phyloP scores from a whole-genome alignment of 2,797 vertebrate genomes.

The Ceyx erithaca region DNA sequence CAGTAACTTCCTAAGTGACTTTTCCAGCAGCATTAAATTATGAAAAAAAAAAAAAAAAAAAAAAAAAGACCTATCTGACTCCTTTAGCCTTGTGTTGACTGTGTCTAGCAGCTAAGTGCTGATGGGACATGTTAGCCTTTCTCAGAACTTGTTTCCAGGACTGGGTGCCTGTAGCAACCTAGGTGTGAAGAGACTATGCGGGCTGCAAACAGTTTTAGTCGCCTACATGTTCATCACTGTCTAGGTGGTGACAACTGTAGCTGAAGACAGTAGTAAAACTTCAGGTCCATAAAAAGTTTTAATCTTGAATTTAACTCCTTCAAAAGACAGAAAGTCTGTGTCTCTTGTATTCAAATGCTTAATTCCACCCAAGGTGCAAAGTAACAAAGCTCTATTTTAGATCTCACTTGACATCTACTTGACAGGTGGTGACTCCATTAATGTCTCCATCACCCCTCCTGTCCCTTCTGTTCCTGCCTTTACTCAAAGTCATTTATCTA shows the following conservation, averaged over 20 bases:
- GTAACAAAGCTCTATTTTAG: background rate
- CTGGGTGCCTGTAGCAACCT: background rate
- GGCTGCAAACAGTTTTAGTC: constrained; percentile 8
- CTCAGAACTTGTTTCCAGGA: background rate
- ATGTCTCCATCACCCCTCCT: background rate
- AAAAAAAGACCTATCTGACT: background rate
- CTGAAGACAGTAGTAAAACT: background rate
- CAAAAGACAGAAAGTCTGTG: background rate
- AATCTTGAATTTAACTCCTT: background rate
- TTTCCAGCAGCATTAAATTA: background rate
- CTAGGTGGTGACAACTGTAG: constrained; percentile 11
- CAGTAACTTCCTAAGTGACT: background rate
- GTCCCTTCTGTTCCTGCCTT: background rate
- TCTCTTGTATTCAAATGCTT: background rate
- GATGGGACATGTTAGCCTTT: background rate
- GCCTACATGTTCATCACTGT: background rate
- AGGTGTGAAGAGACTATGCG: constrained; percentile 25
- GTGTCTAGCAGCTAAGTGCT: background rate
- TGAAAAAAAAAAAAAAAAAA: background rate
- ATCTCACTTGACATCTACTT: background rate
- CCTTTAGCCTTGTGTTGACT: background rate
- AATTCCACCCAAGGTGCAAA: background rate
- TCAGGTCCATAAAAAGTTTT: background rate
- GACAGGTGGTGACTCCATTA: background rate
- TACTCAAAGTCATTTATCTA: background rate